These are phyloP conservation scores for Melierax canorus DNA, from an alignment of 2,113 vertebrate genomes.

Conservation along the genomic window DNA sequence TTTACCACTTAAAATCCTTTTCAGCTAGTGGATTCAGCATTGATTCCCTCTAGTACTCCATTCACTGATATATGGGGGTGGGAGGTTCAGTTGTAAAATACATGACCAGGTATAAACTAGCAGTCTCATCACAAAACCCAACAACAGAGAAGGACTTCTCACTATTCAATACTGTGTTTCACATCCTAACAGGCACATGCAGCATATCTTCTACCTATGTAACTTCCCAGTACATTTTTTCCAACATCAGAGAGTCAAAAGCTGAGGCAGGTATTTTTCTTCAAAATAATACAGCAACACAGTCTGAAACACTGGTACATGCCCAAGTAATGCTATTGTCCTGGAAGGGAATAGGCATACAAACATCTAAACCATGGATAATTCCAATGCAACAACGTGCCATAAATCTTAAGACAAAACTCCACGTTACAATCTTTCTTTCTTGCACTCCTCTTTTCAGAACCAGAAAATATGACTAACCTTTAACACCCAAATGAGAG, in stretches of 20 bases:
- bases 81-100: background rate
- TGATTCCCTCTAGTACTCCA: background rate
- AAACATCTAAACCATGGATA: background rate
- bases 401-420: background rate
- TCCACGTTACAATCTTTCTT: background rate
- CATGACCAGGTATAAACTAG: background rate
- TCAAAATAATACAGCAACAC: background rate
- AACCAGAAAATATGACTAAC: background rate
- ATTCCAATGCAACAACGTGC: background rate
- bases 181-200: background rate
- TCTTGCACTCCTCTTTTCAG: background rate
- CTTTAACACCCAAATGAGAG: background rate
- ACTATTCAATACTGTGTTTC: background rate
- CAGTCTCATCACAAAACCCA: background rate
- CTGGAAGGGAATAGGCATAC: background rate
- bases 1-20: background rate
- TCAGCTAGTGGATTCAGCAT: background rate
- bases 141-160: background rate
- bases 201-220: accelerated
- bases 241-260: background rate
- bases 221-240: background rate
- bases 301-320: background rate
- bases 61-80: background rate
- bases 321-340: background rate
- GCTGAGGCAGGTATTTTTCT: background rate